Conservation (phyloP, 2,888 invertebrate genomes). For the Agonopterix alstromeriana region DNA sequence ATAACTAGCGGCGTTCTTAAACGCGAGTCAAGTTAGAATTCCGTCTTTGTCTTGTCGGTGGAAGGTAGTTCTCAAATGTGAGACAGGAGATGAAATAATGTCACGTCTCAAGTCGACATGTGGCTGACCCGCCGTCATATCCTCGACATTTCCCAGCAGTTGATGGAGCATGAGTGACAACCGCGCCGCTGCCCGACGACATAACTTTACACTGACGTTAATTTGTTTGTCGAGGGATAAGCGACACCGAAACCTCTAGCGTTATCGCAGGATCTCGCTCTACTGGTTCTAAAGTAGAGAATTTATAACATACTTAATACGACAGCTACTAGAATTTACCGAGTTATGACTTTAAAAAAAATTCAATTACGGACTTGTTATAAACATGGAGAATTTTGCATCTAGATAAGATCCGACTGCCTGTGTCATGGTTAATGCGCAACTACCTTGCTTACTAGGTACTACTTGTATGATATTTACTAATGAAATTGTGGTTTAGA, state of each 20-base stretch:
- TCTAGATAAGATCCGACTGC: conserved; percentile 26
- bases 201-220: conserved; percentile 70
- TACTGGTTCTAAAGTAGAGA: conserved; percentile 48
- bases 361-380: conserved; percentile 29
- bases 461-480: conserved; percentile 10
- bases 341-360: conserved; percentile 36
- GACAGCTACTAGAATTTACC: conserved; percentile 64
- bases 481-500: conserved; percentile 14
- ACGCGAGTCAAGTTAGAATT: conserved; percentile 43
- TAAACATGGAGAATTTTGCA: conserved; percentile 24
- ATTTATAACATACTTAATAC: conserved; percentile 58
- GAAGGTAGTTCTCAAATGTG: conserved; percentile 51
- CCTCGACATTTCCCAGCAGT: conserved; percentile 67
- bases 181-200: conserved; percentile 47
- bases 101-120: conserved; percentile 63
- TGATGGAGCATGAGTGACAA: conserved; percentile 77
- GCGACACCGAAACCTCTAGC: conserved; percentile 42
- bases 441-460: conserved; percentile 17
- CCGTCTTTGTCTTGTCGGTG: conserved; percentile 62
- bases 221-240: conserved; percentile 59
- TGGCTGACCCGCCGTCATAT: conserved; percentile 72
- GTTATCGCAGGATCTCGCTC: conserved; percentile 59
- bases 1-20: conserved; percentile 61
- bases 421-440: conserved; percentile 21
- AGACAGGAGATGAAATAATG: conserved; percentile 65